Conservation (phyloP, 1,140 invertebrate species). For the Cydia strobilella region DNA sequence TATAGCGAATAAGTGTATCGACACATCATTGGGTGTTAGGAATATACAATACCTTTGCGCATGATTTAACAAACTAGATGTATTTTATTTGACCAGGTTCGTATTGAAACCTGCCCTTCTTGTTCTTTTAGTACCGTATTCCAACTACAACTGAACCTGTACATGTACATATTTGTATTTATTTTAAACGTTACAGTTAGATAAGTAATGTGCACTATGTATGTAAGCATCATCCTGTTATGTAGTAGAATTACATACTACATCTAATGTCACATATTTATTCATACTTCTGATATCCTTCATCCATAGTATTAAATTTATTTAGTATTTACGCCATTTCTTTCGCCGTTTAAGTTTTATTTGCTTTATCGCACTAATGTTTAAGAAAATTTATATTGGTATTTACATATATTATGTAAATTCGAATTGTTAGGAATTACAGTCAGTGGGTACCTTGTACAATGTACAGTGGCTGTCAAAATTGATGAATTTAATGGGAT, state of each 20-base stretch:
- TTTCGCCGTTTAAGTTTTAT: constrained; percentile 34
- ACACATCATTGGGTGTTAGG: neutral
- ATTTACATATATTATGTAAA: neutral
- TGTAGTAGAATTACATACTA: constrained; percentile 22
- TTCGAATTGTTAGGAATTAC: neutral
- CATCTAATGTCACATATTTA: constrained; percentile 8
- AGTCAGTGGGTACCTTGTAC: constrained; percentile 32
- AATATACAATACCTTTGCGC: neutral
- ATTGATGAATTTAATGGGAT: neutral
- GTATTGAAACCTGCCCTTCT: constrained; percentile 28
- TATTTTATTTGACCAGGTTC: constrained; percentile 28
- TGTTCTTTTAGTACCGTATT: constrained; percentile 49
- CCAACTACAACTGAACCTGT: constrained; percentile 36
- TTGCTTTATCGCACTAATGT: constrained; percentile 34
- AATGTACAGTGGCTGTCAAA: constrained; percentile 44
- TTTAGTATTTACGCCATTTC: constrained; percentile 23
- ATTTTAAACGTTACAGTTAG: constrained; percentile 29
- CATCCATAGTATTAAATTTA: constrained; percentile 32
- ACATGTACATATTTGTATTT: constrained; percentile 27
- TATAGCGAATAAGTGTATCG: too few relatives aligned
- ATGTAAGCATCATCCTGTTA: constrained; percentile 16
- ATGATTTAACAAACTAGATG: neutral
- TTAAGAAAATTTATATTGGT: constrained; percentile 26
- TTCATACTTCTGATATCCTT: constrained; percentile 28
- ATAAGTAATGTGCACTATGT: constrained; percentile 27